These are phyloP conservation scores for Omphaloscelis lunosa DNA, from an alignment of 2,888 invertebrate species.

Conservation along the genomic window DNA sequence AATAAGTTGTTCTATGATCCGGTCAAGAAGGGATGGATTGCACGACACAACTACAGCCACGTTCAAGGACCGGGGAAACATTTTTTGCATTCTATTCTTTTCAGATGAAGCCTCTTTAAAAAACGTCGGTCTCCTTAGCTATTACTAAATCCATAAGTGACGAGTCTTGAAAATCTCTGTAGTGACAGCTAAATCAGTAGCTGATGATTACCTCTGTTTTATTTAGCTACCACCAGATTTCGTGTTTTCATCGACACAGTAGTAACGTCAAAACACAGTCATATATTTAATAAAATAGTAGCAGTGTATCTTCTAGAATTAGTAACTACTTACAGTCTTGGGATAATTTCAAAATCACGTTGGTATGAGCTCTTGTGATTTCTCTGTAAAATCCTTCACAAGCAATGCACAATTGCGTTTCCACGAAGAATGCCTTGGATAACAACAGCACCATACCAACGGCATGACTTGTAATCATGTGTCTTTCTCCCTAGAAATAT, in stretches of 20 bases:
- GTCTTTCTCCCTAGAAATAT: conserved; percentile 4
- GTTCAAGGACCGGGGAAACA: not conserved
- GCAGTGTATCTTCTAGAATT: not conserved
- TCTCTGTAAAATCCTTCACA: conserved; percentile 50
- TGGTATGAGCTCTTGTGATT: conserved; percentile 26
- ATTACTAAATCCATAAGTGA: not conserved
- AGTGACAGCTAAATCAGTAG: not conserved
- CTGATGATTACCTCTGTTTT: not conserved
- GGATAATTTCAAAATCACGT: conserved; percentile 33
- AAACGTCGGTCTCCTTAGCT: not conserved
- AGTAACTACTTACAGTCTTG: conserved; percentile 32
- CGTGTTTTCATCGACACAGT: not conserved
- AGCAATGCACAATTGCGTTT: conserved; percentile 24
- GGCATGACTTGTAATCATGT: conserved; percentile 25
- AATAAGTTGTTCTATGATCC: not conserved
- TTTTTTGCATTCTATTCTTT: not conserved
- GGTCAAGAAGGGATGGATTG: no score
- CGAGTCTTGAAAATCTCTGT: not conserved
- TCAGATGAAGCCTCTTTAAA: not conserved
- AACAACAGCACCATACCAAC: conserved; percentile 37
- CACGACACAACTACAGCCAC: not conserved
- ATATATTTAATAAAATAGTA: not conserved
- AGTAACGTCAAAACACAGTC: not conserved
- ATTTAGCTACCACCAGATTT: not conserved
- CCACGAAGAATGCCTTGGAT: conserved; percentile 37